A percentile compares a stretch with the other conserved stretches of the same genome.
Conservation (phyloP, 2,113 vertebrate species). For the Microtus oregoni region DNA sequence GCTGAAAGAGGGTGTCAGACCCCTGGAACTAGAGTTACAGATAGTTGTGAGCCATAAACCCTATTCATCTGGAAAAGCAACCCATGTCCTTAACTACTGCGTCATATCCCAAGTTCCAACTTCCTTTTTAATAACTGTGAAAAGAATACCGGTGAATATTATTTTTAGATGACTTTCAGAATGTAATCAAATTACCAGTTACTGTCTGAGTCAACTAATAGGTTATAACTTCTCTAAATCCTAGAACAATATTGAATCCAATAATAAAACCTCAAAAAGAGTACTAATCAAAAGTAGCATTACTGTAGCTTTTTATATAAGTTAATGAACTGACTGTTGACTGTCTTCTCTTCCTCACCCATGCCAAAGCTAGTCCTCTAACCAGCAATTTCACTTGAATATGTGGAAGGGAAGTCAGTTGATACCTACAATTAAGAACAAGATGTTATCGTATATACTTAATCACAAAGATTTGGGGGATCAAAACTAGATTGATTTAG, state of each 20-base stretch:
- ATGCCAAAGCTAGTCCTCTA: neutral
- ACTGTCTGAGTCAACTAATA: neutral
- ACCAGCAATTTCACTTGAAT: neutral
- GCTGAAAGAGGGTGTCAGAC: neutral
- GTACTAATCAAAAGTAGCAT: neutral
- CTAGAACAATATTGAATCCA: neutral
- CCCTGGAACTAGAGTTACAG: neutral
- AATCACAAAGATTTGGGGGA: neutral
- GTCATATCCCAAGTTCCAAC: neutral
- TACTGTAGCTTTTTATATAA: neutral
- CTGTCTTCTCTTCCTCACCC: neutral
- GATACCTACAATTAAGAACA: neutral
- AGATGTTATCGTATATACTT: neutral
- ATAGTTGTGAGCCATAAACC: neutral
- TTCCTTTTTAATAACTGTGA: slow-evolving; percentile 3
- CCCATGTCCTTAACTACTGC: neutral
- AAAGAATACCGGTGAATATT: slow-evolving; percentile 23
- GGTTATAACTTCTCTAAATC: slow-evolving; percentile 4
- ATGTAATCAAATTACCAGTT: slow-evolving; percentile 28
- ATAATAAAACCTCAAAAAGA: slow-evolving; percentile 19
- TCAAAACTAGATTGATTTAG: neutral
- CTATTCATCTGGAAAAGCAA: neutral
- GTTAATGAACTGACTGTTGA: neutral
- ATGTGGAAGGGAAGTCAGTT: neutral
- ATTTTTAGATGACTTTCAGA: slow-evolving; percentile 12